Percentiles rank a stretch among this genome's conserved stretches.
Conservation (phyloP, 2,113 vertebrate species). For the Aplodontia rufa region DNA sequence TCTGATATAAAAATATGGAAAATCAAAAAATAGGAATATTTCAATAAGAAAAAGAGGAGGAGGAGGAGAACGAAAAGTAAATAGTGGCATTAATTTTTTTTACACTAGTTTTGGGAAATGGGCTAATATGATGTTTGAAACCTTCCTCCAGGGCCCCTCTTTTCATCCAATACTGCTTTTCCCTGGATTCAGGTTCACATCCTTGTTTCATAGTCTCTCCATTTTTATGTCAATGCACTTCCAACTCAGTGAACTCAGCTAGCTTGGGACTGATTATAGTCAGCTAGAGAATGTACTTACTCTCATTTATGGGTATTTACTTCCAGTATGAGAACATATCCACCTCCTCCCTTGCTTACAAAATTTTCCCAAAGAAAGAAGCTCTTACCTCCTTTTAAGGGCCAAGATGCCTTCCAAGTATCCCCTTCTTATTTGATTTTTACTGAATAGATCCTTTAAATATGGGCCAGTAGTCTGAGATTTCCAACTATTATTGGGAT, state of each 20-base stretch:
- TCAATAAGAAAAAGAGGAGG: background rate
- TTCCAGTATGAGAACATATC: constrained; percentile 30
- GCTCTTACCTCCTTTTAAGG: background rate
- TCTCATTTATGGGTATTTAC: background rate
- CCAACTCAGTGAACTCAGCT: background rate
- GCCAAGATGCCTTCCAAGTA: background rate
- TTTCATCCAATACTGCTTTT: background rate
- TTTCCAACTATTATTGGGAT: background rate
- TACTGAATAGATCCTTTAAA: background rate
- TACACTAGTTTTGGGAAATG: background rate
- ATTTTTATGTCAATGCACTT: background rate
- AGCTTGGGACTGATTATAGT: background rate
- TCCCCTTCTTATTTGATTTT: constrained; percentile 37
- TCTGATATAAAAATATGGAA: constrained; percentile 19
- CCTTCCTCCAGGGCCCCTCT: background rate
- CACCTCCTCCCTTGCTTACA: background rate
- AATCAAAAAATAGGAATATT: background rate
- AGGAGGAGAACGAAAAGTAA: background rate
- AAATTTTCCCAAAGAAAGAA: background rate
- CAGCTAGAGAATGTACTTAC: background rate
- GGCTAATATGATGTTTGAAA: background rate
- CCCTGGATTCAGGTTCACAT: background rate
- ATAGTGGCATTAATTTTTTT: background rate
- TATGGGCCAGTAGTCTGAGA: background rate
- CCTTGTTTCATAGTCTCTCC: background rate